phyloP scores from a whole-genome alignment of 2,113 vertebrate species.

The Alexandromys fortis region DNA sequence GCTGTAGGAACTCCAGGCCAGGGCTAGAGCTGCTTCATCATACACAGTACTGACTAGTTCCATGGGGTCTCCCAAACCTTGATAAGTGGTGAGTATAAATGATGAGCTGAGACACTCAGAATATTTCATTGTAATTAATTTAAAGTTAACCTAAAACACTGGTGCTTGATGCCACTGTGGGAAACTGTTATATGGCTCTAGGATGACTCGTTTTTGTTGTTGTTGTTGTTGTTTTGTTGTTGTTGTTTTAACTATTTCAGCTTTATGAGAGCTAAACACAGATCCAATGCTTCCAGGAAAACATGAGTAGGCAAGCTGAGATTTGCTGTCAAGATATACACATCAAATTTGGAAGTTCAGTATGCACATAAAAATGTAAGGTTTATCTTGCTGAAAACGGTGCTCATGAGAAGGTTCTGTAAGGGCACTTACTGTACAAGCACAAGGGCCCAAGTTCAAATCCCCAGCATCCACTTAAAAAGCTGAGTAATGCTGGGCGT shows the following conservation, averaged over 20 bases:
- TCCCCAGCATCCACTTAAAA: not conserved
- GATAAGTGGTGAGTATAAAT: not conserved
- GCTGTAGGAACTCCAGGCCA: accelerated
- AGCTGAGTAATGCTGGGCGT: not conserved
- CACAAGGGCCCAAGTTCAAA: not conserved
- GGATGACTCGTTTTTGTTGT: not conserved
- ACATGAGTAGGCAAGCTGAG: not conserved
- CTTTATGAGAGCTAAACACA: constrained; percentile 2
- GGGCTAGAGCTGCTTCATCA: not conserved
- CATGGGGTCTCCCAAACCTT: not conserved
- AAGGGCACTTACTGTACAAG: not conserved
- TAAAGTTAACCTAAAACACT: not conserved
- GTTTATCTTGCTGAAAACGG: not conserved
- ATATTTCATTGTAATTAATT: not conserved
- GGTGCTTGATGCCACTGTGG: not conserved
- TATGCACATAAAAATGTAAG: not conserved
- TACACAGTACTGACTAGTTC: accelerated
- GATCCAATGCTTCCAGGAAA: not conserved
- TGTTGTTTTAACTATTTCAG: not conserved
- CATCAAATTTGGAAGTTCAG: not conserved
- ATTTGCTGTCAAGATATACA: not conserved
- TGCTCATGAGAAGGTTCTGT: not conserved
- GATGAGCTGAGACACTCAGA: not conserved
- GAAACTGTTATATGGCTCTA: not conserved
- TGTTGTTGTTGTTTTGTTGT: not conserved